phyloP scores from a whole-genome alignment of 2,797 vertebrate genomes.

The Numenius phaeopus region DNA sequence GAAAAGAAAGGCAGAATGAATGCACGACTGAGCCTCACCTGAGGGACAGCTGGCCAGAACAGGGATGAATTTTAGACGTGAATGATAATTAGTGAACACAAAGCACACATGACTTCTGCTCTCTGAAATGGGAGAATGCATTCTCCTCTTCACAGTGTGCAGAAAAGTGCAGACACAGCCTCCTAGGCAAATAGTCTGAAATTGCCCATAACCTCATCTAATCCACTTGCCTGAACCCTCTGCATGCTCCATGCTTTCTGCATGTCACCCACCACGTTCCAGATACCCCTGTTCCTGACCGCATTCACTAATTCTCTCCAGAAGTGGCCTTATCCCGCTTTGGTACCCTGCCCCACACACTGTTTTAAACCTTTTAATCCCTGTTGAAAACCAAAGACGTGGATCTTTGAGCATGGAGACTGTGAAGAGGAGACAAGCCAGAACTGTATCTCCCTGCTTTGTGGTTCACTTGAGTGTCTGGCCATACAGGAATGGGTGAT shows the following conservation, averaged over 20 bases:
- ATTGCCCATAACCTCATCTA: neutral
- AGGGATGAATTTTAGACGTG: neutral
- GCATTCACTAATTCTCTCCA: neutral
- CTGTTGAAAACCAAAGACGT: neutral
- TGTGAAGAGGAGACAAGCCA: neutral
- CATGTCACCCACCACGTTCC: neutral
- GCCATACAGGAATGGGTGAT: neutral
- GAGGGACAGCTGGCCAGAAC: neutral
- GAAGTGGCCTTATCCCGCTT: neutral
- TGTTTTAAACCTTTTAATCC: neutral
- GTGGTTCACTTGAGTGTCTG: neutral
- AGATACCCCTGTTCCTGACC: neutral
- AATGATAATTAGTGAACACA: neutral
- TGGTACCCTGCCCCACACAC: neutral
- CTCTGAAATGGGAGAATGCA: neutral
- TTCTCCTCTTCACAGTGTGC: neutral
- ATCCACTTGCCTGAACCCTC: neutral
- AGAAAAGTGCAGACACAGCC: neutral
- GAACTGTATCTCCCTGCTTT: too few relatives aligned
- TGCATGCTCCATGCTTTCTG: neutral
- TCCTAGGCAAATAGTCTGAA: neutral
- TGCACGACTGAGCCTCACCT: neutral
- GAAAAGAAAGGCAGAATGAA: neutral
- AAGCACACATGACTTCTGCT: neutral
- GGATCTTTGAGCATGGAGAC: neutral